phyloP scores from a whole-genome alignment of 2,888 invertebrate species.

The Mesodorylaimus sp. region DNA sequence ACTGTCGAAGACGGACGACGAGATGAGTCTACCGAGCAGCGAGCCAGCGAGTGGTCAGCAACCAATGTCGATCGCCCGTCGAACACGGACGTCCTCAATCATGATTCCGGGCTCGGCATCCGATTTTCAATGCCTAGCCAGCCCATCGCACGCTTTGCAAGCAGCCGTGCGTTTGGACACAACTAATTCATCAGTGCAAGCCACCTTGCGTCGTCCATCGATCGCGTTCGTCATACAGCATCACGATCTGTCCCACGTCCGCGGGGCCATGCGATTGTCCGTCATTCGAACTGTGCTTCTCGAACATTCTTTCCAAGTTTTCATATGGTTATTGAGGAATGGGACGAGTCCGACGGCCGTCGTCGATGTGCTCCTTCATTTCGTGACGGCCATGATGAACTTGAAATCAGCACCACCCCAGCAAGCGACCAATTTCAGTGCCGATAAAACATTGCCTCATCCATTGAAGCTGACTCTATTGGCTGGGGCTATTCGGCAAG shows the following conservation, averaged over 20 bases:
- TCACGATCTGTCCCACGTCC: slow-evolving; percentile 62
- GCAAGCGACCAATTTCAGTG: too few species aligned
- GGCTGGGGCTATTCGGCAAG: slow-evolving; percentile 1
- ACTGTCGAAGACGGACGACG: slow-evolving; percentile 40
- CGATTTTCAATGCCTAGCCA: slow-evolving; percentile 6
- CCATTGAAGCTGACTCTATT: slow-evolving; percentile 5
- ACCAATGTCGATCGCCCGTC: not conserved
- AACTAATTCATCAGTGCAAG: not conserved
- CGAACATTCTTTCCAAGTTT: slow-evolving; percentile 42
- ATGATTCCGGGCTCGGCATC: not conserved
- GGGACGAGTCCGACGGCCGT: slow-evolving; percentile 53
- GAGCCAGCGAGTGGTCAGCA: slow-evolving; percentile 1
- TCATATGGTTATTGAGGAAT: slow-evolving; percentile 81
- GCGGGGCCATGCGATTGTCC: slow-evolving; percentile 69
- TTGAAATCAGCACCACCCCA: too few species aligned
- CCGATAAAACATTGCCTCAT: not conserved
- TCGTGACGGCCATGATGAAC: slow-evolving; percentile 64
- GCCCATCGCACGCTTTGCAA: slow-evolving; percentile 7
- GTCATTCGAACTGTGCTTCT: slow-evolving; percentile 41
- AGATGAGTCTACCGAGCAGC: slow-evolving; percentile 13
- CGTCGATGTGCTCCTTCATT: slow-evolving; percentile 66
- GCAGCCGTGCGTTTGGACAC: not conserved
- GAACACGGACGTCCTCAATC: not conserved
- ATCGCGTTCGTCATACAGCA: slow-evolving; percentile 33
- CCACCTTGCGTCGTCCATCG: not conserved